A percentile compares a stretch with the other conserved stretches of the same genome.
Evolutionary conservation across 2,888 invertebrate species (phyloP).

Genomic region (Sinohyriopsis cumingii): DNA sequence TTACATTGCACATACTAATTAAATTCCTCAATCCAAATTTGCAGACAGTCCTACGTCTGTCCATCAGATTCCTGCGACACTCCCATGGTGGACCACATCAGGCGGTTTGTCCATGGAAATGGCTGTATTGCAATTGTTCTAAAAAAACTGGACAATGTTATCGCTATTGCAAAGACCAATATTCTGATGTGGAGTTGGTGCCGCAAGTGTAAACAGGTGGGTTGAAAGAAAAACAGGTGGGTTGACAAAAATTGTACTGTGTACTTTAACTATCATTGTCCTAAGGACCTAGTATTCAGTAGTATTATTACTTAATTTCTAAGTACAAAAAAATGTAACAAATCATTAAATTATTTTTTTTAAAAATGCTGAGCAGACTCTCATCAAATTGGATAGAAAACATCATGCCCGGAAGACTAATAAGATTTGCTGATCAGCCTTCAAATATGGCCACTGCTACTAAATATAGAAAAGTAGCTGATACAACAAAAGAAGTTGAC

Average conservation of each 20-base stretch:
- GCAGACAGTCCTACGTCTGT: constrained; percentile 85
- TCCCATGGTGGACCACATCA: constrained; percentile 89
- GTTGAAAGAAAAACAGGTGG: constrained; percentile 35
- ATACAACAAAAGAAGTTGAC: too few relatives aligned
- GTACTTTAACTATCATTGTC: too few relatives aligned
- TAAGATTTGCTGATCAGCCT: too few relatives aligned
- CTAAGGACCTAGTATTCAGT: too few relatives aligned
- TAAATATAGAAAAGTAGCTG: too few relatives aligned
- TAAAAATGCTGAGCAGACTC: too few relatives aligned
- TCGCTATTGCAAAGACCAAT: constrained; percentile 71
- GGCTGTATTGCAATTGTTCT: constrained; percentile 84
- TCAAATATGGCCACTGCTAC: too few relatives aligned
- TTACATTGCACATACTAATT: background rate
- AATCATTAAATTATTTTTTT: too few relatives aligned
- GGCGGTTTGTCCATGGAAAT: constrained; percentile 91
- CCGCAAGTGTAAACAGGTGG: constrained; percentile 76
- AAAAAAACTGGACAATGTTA: constrained; percentile 73
- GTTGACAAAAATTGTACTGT: background rate
- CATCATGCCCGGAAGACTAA: too few relatives aligned
- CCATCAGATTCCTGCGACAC: constrained; percentile 85
- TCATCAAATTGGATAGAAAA: too few relatives aligned
- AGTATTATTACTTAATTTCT: too few relatives aligned
- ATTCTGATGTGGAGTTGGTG: constrained; percentile 91
- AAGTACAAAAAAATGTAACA: too few relatives aligned
- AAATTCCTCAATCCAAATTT: constrained; percentile 1